Base-by-base conservation (phyloP, 2,797 vertebrate genomes). In the Chaetophractus vellerosus region DNA sequence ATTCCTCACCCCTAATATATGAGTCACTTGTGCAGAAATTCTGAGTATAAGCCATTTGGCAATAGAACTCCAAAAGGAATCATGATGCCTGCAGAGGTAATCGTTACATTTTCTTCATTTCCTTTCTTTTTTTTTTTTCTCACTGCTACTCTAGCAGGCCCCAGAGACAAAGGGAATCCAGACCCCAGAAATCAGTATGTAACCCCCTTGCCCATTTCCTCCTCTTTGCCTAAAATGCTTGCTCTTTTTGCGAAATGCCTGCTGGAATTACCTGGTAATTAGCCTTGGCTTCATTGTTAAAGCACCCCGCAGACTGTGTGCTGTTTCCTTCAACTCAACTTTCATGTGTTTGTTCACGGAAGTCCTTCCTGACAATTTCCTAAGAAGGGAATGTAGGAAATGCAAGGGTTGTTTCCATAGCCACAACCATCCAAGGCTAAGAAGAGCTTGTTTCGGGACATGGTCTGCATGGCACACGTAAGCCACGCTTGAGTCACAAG, bases 361-460 rank as follows among this genome's bases (percentile, higher is more conserved):
- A 61, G 50, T 74, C 71, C 45, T 83, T 88, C 45, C n/a, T 52
- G 24, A 45, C 48, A 55, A 5, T 86, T 93, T 84, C 71, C 52
- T 52, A 81, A 57, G 74, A 91, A 82, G 59, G 36, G 21, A 87
- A 23, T 48, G 23, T 72, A 55, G 28, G 63, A 38, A 68, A 31
- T 94, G 19, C 71, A 85, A 91, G 16, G 33, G n/a, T 64, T 63
- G 88, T 95, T 91, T 93, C 88, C 71, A 92, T 86, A 52, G 79
- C 69, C 88, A 90, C 93, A 66, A 89, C 55, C 41, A 86, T 79
- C 64, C 85, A 91, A 89, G 82, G 88, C 80, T 85, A 93, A 92
- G 76, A 89, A 79, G 28, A 33, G 45, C 45, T 95, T 79, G 31
- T 92, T 95, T 48, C 41, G n/a, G 94, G 72, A 69, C 38, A 18